phyloP scores from a whole-genome alignment of 2,888 invertebrate genomes.

The Tupiocoris notatus region DNA sequence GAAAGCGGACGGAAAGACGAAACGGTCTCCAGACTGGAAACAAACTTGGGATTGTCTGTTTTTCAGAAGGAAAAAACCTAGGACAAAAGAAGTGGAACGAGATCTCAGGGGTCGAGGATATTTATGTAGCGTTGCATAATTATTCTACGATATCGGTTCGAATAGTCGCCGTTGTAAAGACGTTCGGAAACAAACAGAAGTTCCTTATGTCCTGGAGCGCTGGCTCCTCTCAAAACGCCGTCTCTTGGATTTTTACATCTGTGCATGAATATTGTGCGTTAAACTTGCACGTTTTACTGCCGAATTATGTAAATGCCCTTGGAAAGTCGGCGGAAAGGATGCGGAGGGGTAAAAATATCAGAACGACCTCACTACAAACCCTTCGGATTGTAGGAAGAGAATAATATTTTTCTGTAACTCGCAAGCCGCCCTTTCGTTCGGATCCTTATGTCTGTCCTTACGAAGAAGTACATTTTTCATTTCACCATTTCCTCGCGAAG shows the following conservation, averaged over 20 bases:
- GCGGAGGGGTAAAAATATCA: neutral
- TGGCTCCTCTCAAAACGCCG: neutral
- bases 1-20: no score
- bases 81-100: neutral
- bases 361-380: slow-evolving; percentile 22
- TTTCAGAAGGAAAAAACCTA: neutral
- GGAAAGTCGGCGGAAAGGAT: neutral
- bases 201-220: slow-evolving; percentile 38
- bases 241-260: slow-evolving; percentile 48
- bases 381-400: slow-evolving; percentile 35
- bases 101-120: neutral
- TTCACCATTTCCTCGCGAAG: no score
- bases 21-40: no score
- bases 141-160: slow-evolving; percentile 39
- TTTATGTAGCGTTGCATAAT: slow-evolving; percentile 39
- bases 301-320: slow-evolving; percentile 49
- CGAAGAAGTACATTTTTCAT: neutral
- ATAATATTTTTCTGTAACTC: slow-evolving; percentile 44
- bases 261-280: slow-evolving; percentile 49
- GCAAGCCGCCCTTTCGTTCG: slow-evolving; percentile 46
- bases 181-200: slow-evolving; percentile 44
- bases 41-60: neutral
- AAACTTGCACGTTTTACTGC: slow-evolving; percentile 48
- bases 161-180: slow-evolving; percentile 26
- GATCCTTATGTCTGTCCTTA: slow-evolving; percentile 39